phyloP scores from a whole-genome alignment of 2,797 vertebrate species.

The Karalla daura region DNA sequence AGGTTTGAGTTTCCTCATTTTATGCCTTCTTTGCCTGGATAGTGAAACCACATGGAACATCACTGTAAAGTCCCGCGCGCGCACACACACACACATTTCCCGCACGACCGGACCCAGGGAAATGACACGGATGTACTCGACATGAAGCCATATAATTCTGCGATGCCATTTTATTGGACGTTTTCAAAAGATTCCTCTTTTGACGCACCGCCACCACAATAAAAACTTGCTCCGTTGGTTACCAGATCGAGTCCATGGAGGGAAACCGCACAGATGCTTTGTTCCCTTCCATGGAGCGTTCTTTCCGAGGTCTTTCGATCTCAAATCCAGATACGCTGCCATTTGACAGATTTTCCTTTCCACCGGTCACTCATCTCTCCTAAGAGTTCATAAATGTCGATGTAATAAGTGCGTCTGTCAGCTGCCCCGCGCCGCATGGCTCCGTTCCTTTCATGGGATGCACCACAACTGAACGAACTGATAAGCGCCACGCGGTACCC shows the following conservation, averaged over 20 bases:
- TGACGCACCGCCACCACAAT: conserved; percentile 52
- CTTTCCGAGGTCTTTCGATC: conserved; percentile 39
- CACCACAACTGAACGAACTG: conserved; percentile 13
- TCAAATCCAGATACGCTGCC: conserved; percentile 41
- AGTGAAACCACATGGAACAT: conserved; percentile 55
- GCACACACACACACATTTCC: conserved; percentile 19
- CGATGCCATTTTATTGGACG: conserved; percentile 50
- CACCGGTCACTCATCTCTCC: neutral
- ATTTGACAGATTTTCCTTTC: conserved; percentile 7
- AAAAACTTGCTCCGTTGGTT: conserved; percentile 50
- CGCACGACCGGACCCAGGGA: conserved; percentile 16
- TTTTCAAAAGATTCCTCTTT: conserved; percentile 50
- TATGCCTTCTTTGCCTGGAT: conserved; percentile 28
- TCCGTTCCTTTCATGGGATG: conserved; percentile 7
- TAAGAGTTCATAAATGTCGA: conserved; percentile 3
- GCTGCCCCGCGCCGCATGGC: neutral
- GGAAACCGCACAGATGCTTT: conserved; percentile 33
- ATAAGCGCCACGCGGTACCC: conserved; percentile 6
- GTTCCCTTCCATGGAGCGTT: conserved; percentile 28
- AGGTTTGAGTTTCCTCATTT: conserved; percentile 45
- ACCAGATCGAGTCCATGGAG: conserved; percentile 32
- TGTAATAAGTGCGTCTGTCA: conserved; percentile 21
- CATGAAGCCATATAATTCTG: conserved; percentile 42
- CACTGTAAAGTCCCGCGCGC: conserved; percentile 15
- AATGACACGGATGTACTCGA: conserved; percentile 39